Conservation (phyloP, 1,140 invertebrate species). For the Apocrypta bakeri region DNA sequence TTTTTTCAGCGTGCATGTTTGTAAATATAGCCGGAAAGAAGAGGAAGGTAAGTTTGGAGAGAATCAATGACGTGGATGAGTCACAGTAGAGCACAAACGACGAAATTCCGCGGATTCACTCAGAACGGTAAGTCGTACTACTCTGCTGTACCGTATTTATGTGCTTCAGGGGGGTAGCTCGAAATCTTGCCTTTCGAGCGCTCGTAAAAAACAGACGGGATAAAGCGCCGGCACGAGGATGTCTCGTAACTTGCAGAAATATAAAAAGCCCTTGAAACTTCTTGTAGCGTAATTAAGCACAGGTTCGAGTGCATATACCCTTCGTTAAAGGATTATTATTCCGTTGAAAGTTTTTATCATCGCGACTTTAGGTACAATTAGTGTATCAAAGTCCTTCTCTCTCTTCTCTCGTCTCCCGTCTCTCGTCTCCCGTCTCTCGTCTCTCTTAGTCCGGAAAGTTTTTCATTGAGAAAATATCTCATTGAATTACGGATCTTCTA, state of each 20-base stretch:
- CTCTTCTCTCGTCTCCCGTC: too few relatives aligned
- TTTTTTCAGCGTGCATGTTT: background rate
- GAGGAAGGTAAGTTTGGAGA: slow-evolving; percentile 14
- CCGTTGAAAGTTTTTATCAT: background rate
- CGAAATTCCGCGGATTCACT: slow-evolving; percentile 30
- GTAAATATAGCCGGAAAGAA: background rate
- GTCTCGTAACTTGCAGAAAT: slow-evolving; percentile 39
- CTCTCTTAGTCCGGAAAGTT: background rate
- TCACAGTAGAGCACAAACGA: slow-evolving; percentile 8
- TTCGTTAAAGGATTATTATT: background rate
- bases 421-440: too few relatives aligned
- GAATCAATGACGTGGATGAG: slow-evolving; percentile 41
- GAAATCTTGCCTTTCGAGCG: slow-evolving; percentile 27
- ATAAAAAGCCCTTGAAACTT: slow-evolving; percentile 32
- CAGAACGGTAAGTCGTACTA: slow-evolving; percentile 1
- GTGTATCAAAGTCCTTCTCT: background rate
- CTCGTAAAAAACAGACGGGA: slow-evolving; percentile 43
- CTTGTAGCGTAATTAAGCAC: slow-evolving; percentile 1
- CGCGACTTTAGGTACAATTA: background rate
- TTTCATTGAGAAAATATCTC: background rate
- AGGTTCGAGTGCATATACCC: background rate
- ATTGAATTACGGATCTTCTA: background rate
- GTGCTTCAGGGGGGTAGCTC: background rate
- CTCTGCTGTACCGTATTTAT: slow-evolving; percentile 11
- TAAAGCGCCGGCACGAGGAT: slow-evolving; percentile 29